phyloP scores from a whole-genome alignment of 2,888 invertebrate genomes.

The Mythimna vitellina region DNA sequence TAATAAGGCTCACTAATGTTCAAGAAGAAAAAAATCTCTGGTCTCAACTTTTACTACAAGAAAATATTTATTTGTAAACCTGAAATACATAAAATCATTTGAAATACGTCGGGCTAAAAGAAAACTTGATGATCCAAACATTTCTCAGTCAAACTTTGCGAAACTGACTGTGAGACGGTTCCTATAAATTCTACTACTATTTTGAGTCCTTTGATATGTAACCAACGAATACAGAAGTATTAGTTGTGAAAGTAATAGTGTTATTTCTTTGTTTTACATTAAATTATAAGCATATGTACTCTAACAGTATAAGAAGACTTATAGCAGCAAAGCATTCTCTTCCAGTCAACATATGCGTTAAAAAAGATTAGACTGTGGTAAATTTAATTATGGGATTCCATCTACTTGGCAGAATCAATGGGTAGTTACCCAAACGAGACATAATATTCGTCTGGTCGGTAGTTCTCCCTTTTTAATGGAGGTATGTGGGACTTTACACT shows the following conservation, averaged over 20 bases:
- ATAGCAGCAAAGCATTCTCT: too few species aligned
- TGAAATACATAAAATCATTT: slow-evolving; percentile 23
- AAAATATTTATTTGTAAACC: neutral
- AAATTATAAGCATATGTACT: too few species aligned
- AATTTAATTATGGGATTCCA: too few species aligned
- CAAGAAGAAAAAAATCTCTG: neutral
- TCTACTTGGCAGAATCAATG: too few species aligned
- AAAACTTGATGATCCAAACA: slow-evolving; percentile 45
- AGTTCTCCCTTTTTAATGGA: too few species aligned
- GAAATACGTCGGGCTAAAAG: slow-evolving; percentile 27
- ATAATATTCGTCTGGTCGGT: too few species aligned
- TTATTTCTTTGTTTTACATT: too few species aligned
- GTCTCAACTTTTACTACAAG: neutral
- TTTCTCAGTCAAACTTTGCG: slow-evolving; percentile 47
- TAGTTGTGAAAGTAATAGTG: neutral
- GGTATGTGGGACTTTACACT: too few species aligned
- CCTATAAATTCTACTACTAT: slow-evolving; percentile 59
- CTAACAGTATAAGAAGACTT: too few species aligned
- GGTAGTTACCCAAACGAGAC: too few species aligned
- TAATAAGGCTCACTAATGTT: neutral
- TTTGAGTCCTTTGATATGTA: slow-evolving; percentile 23
- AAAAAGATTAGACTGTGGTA: too few species aligned
- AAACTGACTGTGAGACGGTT: slow-evolving; percentile 54
- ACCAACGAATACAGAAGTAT: slow-evolving; percentile 23
- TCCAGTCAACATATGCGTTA: too few species aligned